Evolutionary conservation across 2,888 invertebrate species (phyloP), one percentile per base, ranked within the genome.

Genomic region (Pyrrhosoma nymphula): DNA sequence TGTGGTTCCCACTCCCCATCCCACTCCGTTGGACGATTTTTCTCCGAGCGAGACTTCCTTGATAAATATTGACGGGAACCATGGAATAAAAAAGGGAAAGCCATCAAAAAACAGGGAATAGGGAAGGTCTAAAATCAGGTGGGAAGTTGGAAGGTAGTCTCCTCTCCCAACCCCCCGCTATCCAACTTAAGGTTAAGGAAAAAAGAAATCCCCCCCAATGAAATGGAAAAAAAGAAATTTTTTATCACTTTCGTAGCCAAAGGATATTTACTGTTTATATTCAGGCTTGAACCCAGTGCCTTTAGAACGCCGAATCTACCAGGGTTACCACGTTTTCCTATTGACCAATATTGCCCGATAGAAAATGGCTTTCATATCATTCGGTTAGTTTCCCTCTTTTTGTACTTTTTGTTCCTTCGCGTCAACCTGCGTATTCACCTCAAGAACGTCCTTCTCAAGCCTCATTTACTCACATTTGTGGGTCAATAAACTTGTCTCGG

Each of bases 41-140:
- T 93, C 69, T 26, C 35, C 35, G 93, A 75, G 47, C 47, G 23
- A n/a, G n/a, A n/a, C 55, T 93, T 93, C 12, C 93, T 63, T 69
- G 93, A 93, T 93, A 93, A 93, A 93, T 93, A 69, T 75, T 69
- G 26, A n/a, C 69, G 39, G 47, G 47, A 69, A 23, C 10, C 55
- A 39, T 75, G 26, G 47, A 93, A 93, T 23, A 75, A 91, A 93
- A 93, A 69, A 69, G n/a, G 35, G 26, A 55, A 39, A 26, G 47
- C n/a, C 3, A 88, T 56, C 26, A 89, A 69, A 90, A 56, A 91
- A 93, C 47, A 12, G 12, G 2, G 26, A 75, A n/a, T 47, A 69
- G 47, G 26, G 26, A n/a, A 93, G 69, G 30, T 35, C 35, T 39
- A 69, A 93, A 47, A 39, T 56, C 56, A 26, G 56, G 56, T 90